Evolutionary conservation across 2,797 vertebrate species (phyloP), one percentile per base, ranked within the genome.

Genomic region (Alauda arvensis): DNA sequence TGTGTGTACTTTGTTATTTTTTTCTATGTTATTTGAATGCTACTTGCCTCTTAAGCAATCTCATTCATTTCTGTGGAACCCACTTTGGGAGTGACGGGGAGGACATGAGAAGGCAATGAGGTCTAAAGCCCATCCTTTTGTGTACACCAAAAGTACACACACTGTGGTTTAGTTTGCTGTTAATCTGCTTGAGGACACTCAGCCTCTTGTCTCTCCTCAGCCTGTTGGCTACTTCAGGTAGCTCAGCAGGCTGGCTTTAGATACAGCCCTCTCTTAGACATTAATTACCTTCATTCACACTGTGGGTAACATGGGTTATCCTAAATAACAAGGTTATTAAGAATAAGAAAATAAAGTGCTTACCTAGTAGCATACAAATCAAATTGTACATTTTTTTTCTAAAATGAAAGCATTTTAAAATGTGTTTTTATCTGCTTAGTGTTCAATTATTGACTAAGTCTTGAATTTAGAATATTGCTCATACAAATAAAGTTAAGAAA

Each of bases 351-450:
- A 84, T 14, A 40, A 78, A 19, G 3, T 43, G 31, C 4, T 57
- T 76, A 39, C 3, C 19, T 29, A 18, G 42, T 7, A 79, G 3
- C 20, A 65, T 42, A 18, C 2, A 81, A 78, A 78, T 40, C 59
- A 42, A 19, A 67, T 29, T 51, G 11, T 3, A 3, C 10, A 8
- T 14, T 76, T 77, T 70, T 46, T 43, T 29, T 4, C 31, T 46
- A 56, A 80, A 89, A 45, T 60, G 37, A 37, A 37, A 37, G 12
- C 2, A 60, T 39, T 68, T 61, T 69, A 62, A 77, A 82, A 43
- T 0, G 0, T 28, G 9, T 45, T 82, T 70, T 1, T 40, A 40
- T 40, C 6, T 56, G 9, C 14, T 77, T 19, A 45, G 1, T 67
- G 17, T 79, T 67, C 42, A 26, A 63, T 42, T 26, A 14, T 12